Percentiles rank a stretch among this genome's conserved stretches.
Conservation (phyloP, 2,113 vertebrate genomes). For the Isichthys henryi region DNA sequence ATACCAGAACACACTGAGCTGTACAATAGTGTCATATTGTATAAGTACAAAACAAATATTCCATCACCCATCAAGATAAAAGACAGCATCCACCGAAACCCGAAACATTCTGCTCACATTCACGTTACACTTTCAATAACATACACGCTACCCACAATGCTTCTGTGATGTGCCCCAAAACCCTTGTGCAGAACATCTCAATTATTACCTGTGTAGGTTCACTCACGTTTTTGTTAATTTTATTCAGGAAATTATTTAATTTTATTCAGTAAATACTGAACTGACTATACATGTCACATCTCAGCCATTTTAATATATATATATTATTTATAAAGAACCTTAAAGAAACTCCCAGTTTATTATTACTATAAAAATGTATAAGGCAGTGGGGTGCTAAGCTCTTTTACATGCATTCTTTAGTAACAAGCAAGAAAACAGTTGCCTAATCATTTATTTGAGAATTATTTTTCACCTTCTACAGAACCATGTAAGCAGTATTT, state of each 20-base stretch:
- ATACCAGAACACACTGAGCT: background rate
- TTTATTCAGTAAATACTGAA: background rate
- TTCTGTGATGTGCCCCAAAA: background rate
- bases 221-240: background rate
- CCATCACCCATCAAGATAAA: background rate
- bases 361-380: background rate
- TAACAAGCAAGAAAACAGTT: slow-evolving; percentile 40
- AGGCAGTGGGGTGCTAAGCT: background rate
- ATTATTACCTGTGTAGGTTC: background rate
- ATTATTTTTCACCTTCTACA: slow-evolving; percentile 39
- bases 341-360: background rate
- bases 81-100: background rate
- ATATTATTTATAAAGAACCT: background rate
- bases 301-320: background rate
- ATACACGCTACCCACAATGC: background rate
- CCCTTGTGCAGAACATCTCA: background rate
- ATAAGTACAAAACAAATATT: background rate
- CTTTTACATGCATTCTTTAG: background rate
- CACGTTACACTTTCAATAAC: background rate
- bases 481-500: slow-evolving; percentile 42
- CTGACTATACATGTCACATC: background rate
- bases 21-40: background rate
- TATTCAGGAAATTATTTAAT: background rate
- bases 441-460: slow-evolving; percentile 16
- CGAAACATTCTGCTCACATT: background rate